These are phyloP conservation scores for Panulirus ornatus DNA, from an alignment of 1,140 invertebrate species.

Conservation along the genomic window DNA sequence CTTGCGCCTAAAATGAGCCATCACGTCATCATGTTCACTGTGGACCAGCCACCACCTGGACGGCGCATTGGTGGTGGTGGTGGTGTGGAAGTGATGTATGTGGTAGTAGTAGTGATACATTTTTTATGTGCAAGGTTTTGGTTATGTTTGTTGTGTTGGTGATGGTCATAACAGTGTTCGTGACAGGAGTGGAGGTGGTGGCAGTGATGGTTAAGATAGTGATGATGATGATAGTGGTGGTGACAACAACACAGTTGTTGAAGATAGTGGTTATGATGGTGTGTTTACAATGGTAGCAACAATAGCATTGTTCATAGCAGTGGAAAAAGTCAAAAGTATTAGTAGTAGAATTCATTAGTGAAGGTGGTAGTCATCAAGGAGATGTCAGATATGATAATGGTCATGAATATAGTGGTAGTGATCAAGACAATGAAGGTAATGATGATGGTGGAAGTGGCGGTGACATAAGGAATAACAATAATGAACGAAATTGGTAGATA, in stretches of 20 bases:
- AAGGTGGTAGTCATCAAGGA: background rate
- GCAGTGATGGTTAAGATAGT: conserved; percentile 8
- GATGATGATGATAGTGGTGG: background rate
- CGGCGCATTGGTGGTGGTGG: conserved; percentile 34
- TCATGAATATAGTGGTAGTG: background rate
- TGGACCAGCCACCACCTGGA: conserved; percentile 65
- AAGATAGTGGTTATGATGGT: background rate
- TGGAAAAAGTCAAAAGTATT: too few species aligned
- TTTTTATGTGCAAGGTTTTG: conserved; percentile 17
- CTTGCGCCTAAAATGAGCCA: conserved; percentile 87
- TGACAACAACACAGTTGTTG: too few species aligned
- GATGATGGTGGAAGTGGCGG: background rate
- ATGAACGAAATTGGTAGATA: too few species aligned
- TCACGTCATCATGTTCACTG: conserved; percentile 66
- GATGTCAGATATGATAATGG: background rate
- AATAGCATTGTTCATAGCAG: too few species aligned
- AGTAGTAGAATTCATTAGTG: too few species aligned
- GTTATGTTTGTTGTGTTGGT: background rate
- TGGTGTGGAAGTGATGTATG: background rate
- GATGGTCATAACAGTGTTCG: background rate
- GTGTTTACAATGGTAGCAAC: too few species aligned
- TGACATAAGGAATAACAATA: too few species aligned
- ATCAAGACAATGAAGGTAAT: background rate
- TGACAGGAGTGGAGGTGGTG: conserved; percentile 3
- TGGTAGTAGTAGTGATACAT: background rate